These are phyloP conservation scores for Hemichromis elongatus DNA, from an alignment of 2,113 vertebrate species.

Conservation along the genomic window DNA sequence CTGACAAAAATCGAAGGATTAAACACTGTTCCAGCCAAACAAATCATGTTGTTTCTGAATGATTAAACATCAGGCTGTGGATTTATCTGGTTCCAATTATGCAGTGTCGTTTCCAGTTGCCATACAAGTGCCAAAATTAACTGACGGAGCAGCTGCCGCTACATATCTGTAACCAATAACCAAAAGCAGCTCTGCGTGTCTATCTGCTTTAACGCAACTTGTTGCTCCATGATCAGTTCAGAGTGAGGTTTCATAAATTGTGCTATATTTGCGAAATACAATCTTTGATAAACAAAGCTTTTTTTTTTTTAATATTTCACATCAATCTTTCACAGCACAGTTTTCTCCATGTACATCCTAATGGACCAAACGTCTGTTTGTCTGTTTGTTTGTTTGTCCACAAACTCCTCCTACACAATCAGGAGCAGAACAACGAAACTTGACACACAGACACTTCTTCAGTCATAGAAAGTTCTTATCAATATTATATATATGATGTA, in stretches of 20 bases:
- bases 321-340: background rate
- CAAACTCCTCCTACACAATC: background rate
- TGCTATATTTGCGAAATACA: background rate
- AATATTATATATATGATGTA: background rate
- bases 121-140: background rate
- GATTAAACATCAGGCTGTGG: background rate
- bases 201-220: background rate
- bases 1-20: background rate
- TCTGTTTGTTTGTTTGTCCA: background rate
- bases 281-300: background rate
- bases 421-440: background rate
- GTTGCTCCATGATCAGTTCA: background rate
- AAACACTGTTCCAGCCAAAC: background rate
- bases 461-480: background rate
- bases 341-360: background rate
- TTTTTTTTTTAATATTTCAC: background rate
- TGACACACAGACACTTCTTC: background rate
- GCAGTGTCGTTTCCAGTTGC: rapidly evolving
- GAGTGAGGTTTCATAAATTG: background rate
- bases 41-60: background rate
- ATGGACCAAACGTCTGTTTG: background rate
- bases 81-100: background rate
- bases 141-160: background rate
- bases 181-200: background rate
- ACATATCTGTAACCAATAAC: background rate